Base-by-base conservation (phyloP, 2,888 invertebrate genomes). In the Luffia ferchaultella region DNA sequence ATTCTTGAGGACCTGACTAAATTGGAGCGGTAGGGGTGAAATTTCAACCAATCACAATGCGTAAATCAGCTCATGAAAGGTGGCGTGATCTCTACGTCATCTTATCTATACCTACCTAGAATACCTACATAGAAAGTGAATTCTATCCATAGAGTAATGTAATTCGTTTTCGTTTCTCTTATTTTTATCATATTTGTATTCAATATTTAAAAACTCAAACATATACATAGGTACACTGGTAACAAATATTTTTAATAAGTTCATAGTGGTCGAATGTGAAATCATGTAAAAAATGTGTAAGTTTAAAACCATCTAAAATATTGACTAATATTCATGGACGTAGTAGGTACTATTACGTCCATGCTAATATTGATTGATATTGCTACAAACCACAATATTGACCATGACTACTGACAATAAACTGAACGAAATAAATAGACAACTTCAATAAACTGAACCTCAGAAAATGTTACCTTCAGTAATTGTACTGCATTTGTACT, bases 21-120 rank as follows among this genome's bases (percentile, higher is more conserved):
- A 61, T 57, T 60, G 63, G 68, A 70, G 66, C 64, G 70, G 69
- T 70, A 65, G 61, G 53, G 54, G 42, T 50, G 49, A 42, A 40
- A 41, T 54, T 57, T 66, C 57, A 50, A 59, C 82, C 82, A 82
- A 82, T 82, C 64, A 67, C 62, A 68, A 53, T 42, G 45, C 65
- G 57, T 63, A 53, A 68, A 67, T 58, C 57, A 62, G 62, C 62
- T 68, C 68, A 64, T 68, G 51, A 73, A 75, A 78, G 72, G 82
- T 82, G 82, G 82, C 82, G 82, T 82, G 82, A 82, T 82, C 76
- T 47, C 76, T 70, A 77, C 79, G 78, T 77, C 79, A 76, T 61
- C 56, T 52, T 54, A 54, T 64, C 63, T 58, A 65, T 57, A 65
- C 58, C 59, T 40, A 12, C 40, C 40, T 40, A 40, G n/a, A n/a